Base-by-base conservation (phyloP, 2,888 invertebrate species). In the Iselma pallidipennis region DNA sequence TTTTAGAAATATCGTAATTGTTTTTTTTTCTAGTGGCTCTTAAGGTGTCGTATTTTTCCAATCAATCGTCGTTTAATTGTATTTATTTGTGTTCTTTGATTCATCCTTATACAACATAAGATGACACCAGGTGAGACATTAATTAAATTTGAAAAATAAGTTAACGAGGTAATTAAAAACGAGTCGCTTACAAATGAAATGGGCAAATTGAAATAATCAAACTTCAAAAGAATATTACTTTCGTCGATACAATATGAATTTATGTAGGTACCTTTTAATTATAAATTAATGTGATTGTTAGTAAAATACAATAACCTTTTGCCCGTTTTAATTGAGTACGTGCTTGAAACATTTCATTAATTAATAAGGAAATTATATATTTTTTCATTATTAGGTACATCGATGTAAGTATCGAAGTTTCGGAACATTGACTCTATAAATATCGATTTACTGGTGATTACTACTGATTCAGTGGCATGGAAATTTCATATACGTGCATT, bases 161-260 rank as follows among this genome's bases (percentile, higher is more conserved):
- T 61, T 61, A 61, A 61, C 61, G 54, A 61, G 61, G 61, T 61
- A 61, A 61, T 61, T 61, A 57, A 61, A 57, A 61, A 57, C 49
- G 57, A 57, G 54, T 45, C 57, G 45, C 54, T 61, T 57, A 61
- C 53, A 50, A 61, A 61, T 54, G 51, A 61, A 57, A 54, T 29
- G 61, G 50, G 42, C 53, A 58, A 58, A 58, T 58, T 58, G 54
- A 58, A 58, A 53, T 58, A 58, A 58, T 58, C 58, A 37, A 25
- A 16, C 2, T 3, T 19, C 1, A 42, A 4, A 16, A 19, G 7
- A 6, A 19, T 42, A 37, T 37, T 37, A 16, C 16, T 16, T 37
- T 37, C n/a, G n/a, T n/a, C n/a, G n/a, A n/a, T n/a, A n/a, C n/a
- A n/a, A n/a, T n/a, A n/a, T n/a, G n/a, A n/a, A n/a, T n/a, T n/a